Evolutionary conservation across 1,140 invertebrate genomes (phyloP), one percentile per base, ranked within the genome.

Genomic region (Aradophagus sp.): DNA sequence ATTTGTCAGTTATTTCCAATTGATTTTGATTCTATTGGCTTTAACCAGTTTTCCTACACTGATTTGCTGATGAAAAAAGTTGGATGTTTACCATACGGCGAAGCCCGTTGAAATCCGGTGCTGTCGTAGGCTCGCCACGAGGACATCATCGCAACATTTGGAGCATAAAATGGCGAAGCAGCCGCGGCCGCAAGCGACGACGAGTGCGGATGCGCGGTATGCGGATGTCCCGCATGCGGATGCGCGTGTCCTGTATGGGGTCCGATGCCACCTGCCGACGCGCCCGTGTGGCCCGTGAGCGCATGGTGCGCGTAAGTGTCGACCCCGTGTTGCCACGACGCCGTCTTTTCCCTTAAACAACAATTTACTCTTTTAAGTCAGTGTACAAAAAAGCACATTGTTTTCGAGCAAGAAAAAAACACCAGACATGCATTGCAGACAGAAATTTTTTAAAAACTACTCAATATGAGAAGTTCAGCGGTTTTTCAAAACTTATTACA

Each of bases 71-170:
- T n/a, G n/a, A n/a, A n/a, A n/a, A n/a, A n/a, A n/a, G n/a, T n/a
- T n/a, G n/a, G n/a, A 13, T 23, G 14, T 42, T 78, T 80, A 91
- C 91, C 91, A 74, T 93, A 94, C 11, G 91, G 91, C 0, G 91
- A 91, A 0, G 89, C 89, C 15, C 92, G 87, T 77, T 93, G 92
- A 77, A 93, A 92, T 1, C 90, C 89, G 7, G 88, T 82, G 8
- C 89, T 85, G 74, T 94, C 92, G 84, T 94, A 93, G 34, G 92
- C 89, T 39, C 92, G 87, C 91, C 92, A 93, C 2, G 91, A 90
- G 14, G 90, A 89, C 92, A 93, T 92, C 88, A 93, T 90, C 70
- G 90, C 90, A 5, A 88, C 88, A 73, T 91, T 91, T 55, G 91
- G 90, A 1, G 90, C 89, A 71, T 91, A 91, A 76, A 91, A 91